phyloP scores from a whole-genome alignment of 2,113 vertebrate genomes.

The Chascanopsetta lugubris region DNA sequence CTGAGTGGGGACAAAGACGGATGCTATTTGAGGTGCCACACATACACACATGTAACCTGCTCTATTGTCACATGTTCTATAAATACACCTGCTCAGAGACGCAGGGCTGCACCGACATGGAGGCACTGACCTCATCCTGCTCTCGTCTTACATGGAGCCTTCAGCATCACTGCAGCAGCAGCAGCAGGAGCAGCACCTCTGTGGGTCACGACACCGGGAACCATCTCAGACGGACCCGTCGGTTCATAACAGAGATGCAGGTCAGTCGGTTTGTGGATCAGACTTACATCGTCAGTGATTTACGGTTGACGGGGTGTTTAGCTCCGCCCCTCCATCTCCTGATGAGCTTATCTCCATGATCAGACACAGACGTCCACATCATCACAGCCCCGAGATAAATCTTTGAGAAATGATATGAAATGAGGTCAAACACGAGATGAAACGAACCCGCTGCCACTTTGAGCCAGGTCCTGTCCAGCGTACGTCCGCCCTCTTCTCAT shows the following conservation, averaged over 20 bases:
- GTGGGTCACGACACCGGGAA: not conserved
- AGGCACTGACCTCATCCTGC: conserved; percentile 53
- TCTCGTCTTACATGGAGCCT: conserved; percentile 55
- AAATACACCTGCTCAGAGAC: conserved; percentile 66
- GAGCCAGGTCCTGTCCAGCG: not conserved
- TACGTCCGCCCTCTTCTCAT: no score
- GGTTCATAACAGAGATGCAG: not conserved
- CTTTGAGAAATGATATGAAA: not conserved
- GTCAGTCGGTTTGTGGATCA: conserved; percentile 8
- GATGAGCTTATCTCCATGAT: conserved; percentile 44
- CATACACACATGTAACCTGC: conserved; percentile 8
- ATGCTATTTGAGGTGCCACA: conserved; percentile 39
- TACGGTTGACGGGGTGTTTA: conserved; percentile 6
- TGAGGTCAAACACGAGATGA: not conserved
- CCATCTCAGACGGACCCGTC: not conserved
- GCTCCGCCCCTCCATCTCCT: conserved; percentile 4
- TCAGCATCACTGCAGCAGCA: conserved; percentile 29
- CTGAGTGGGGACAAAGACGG: conserved; percentile 34
- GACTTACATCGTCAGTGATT: conserved; percentile 7
- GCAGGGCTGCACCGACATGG: conserved; percentile 38
- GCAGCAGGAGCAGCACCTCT: no score
- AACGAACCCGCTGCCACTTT: not conserved
- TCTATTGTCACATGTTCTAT: conserved; percentile 50
- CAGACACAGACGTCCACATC: conserved; percentile 16
- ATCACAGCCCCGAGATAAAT: conserved; percentile 19